Percentiles rank a stretch among this genome's conserved stretches.
Evolutionary conservation across 2,113 vertebrate species (phyloP).

Genomic region (Callipepla squamata): DNA sequence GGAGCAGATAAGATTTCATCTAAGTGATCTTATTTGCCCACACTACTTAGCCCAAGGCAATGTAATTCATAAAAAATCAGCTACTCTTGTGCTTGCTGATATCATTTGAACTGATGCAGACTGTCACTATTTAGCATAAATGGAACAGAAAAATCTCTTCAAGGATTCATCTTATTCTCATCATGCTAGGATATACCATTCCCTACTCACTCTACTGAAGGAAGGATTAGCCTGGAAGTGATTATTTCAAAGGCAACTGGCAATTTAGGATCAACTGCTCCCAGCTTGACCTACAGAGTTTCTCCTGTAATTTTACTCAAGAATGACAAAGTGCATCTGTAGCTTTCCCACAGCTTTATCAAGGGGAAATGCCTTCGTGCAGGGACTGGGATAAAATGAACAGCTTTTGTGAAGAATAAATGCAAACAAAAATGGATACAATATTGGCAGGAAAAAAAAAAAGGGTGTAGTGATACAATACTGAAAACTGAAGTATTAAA

Average conservation of each 20-base stretch:
- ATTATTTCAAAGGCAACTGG: background rate
- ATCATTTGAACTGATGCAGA: background rate
- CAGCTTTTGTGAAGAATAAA: background rate
- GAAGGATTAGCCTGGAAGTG: rapidly evolving
- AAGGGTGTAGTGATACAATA: background rate
- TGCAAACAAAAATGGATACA: background rate
- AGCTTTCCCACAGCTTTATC: background rate
- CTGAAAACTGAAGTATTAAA: background rate
- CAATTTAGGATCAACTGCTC: background rate
- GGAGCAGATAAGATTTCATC: background rate
- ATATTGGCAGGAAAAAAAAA: background rate
- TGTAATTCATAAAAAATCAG: background rate
- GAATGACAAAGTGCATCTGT: background rate
- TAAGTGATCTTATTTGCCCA: background rate
- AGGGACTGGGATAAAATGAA: background rate
- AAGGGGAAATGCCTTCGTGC: background rate
- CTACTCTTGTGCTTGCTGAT: background rate
- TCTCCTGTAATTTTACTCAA: background rate
- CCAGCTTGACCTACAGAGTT: background rate
- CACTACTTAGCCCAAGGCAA: background rate
- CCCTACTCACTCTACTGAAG: background rate
- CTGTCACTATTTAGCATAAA: background rate
- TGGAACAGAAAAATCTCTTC: background rate
- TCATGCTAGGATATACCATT: background rate
- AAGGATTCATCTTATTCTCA: background rate